These are phyloP conservation scores for Polydrusus cervinus DNA, from an alignment of 2,888 invertebrate genomes.

Conservation along the genomic window DNA sequence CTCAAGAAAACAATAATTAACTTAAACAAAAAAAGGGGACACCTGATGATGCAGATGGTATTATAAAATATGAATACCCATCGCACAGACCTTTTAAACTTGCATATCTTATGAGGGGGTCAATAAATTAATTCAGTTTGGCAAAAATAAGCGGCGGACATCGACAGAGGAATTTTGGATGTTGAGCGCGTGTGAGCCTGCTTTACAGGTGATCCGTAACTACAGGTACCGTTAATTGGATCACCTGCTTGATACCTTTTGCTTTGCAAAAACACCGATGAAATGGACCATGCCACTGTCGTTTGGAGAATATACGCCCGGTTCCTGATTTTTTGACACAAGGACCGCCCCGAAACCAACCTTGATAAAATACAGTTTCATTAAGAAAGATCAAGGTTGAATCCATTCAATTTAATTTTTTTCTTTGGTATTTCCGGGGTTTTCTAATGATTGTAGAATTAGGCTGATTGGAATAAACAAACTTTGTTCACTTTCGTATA, in stretches of 20 bases:
- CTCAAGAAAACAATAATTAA: neutral
- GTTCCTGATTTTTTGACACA: constrained; percentile 42
- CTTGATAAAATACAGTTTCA: constrained; percentile 32
- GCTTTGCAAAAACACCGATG: constrained; percentile 48
- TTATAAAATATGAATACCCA: constrained; percentile 51
- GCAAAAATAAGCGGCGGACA: constrained; percentile 48
- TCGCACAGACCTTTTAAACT: constrained; percentile 53
- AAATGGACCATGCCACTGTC: constrained; percentile 47
- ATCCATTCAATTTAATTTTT: neutral
- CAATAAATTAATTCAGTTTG: constrained; percentile 56
- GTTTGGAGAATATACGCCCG: constrained; percentile 47
- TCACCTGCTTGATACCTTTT: constrained; percentile 65
- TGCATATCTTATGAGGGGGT: constrained; percentile 53
- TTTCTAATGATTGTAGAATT: neutral
- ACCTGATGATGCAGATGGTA: constrained; percentile 46
- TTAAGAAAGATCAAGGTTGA: constrained; percentile 23
- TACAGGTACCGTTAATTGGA: constrained; percentile 71
- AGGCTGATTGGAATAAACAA: no score
- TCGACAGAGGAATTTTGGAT: constrained; percentile 60
- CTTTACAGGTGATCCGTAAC: constrained; percentile 69
- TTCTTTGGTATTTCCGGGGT: constrained; percentile 30
- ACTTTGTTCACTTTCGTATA: no score
- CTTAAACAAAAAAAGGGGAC: constrained; percentile 25
- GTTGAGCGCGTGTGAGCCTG: constrained; percentile 51
- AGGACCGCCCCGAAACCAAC: constrained; percentile 34